Evolutionary conservation across 2,888 invertebrate species (phyloP), one percentile per base, ranked within the genome.

Genomic region (Cancer borealis): DNA sequence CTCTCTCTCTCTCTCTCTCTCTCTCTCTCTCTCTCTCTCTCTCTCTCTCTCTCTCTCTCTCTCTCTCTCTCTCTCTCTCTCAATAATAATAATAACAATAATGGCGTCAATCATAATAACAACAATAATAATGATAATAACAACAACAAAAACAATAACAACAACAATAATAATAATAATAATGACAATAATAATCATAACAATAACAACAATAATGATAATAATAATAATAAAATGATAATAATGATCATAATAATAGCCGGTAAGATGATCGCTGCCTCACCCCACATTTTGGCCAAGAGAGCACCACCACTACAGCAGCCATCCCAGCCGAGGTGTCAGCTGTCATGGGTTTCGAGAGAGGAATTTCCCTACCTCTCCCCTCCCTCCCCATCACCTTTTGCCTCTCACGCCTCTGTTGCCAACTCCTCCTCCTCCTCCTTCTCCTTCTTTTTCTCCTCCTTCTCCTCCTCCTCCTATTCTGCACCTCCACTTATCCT

Each of bases 1-100:
- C 84, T 84, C 79, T n/a, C 30, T 79, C 79, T 26, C n/a, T 26
- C 26, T 79, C 30, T 84, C 84, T 84, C 84, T 84, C 84, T 84
- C 84, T 84, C 84, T 84, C 84, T 84, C 84, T 84, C 84, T 84
- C 84, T 84, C 84, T 84, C 84, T 84, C 84, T 84, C 39, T 84
- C 84, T 84, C 84, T 84, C 84, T 84, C 84, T 84, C 39, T 84
- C 84, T 84, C 79, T 84, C 79, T 84, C 79, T 84, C 79, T 84
- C 79, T 84, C 79, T 84, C 79, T 84, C 39, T 84, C 30, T 84
- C 30, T 84, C 79, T 84, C 79, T 84, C 79, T 84, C 79, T 84
- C 30, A 84, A 12, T 84, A 26, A 1, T 84, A 54, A 54, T 54
- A 39, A 10, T 84, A 39, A 8, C n/a, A 84, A 84, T 84, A 84